phyloP scores from a whole-genome alignment of 2,113 vertebrate genomes.

The Tiliqua scincoides region DNA sequence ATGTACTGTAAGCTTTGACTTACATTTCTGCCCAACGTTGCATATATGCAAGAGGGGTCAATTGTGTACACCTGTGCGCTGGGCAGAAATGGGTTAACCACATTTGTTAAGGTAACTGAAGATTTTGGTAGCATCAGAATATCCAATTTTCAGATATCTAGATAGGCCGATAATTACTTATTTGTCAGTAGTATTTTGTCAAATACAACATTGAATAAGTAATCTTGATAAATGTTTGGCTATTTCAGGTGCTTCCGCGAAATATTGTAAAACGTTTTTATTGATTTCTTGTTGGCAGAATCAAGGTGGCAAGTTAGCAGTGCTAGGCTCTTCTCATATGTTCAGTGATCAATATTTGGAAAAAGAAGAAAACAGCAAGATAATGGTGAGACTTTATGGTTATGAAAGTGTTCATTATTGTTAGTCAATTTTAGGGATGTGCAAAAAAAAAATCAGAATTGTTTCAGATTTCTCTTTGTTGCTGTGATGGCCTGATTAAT shows the following conservation, averaged over 20 bases:
- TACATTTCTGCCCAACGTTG: no score
- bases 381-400: slow-evolving; percentile 81
- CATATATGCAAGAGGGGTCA: no score
- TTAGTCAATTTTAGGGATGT: background rate
- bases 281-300: slow-evolving; percentile 65
- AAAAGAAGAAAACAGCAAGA: slow-evolving; percentile 97
- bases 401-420: background rate
- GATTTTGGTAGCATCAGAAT: background rate
- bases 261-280: background rate
- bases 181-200: background rate
- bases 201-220: background rate
- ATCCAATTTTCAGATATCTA: background rate
- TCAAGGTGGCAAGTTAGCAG: slow-evolving; percentile 90
- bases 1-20: background rate
- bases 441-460: background rate
- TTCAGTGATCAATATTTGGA: slow-evolving; percentile 96
- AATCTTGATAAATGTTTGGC: background rate
- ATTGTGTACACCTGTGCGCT: no score
- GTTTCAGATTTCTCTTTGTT: no score
- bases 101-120: background rate
- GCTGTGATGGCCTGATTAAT: no score
- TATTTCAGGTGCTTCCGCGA: background rate
- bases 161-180: background rate
- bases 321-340: slow-evolving; percentile 95
- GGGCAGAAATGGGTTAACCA: background rate